Conservation (phyloP, 2,888 invertebrate species). For the Philereme vetulata region DNA sequence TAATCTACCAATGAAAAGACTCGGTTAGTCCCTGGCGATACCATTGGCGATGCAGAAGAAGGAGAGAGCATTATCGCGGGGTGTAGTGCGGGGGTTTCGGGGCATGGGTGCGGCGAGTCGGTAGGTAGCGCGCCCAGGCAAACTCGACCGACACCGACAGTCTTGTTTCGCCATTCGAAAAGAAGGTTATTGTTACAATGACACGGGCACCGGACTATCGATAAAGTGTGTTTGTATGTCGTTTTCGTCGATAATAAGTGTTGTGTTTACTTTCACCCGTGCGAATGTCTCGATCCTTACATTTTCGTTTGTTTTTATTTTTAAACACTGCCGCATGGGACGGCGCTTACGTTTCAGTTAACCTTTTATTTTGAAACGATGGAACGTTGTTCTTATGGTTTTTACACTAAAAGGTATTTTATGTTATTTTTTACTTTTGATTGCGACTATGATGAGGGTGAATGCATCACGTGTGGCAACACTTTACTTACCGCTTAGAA, state of each 20-base stretch:
- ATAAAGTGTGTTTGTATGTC: conserved; percentile 84
- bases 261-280: conserved; percentile 83
- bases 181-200: conserved; percentile 81
- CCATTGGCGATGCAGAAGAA: conserved; percentile 73
- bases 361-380: conserved; percentile 86
- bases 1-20: conserved; percentile 63
- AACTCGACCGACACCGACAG: conserved; percentile 51
- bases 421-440: conserved; percentile 81
- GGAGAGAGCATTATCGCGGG: conserved; percentile 43
- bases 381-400: conserved; percentile 92
- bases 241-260: conserved; percentile 83
- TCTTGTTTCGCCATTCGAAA: conserved; percentile 78
- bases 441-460: conserved; percentile 70
- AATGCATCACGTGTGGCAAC: conserved; percentile 75
- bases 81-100: conserved; percentile 61
- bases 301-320: conserved; percentile 78
- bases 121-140: conserved; percentile 58
- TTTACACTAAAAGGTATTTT: conserved; percentile 92
- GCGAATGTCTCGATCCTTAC: conserved; percentile 82
- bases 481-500: conserved; percentile 46
- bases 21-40: conserved; percentile 65
- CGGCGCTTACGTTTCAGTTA: conserved; percentile 83
- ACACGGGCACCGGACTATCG: conserved; percentile 79
- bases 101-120: conserved; percentile 67
- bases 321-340: conserved; percentile 80